Base-by-base conservation (phyloP, 2,113 vertebrate species). In the Anolis sagrei region DNA sequence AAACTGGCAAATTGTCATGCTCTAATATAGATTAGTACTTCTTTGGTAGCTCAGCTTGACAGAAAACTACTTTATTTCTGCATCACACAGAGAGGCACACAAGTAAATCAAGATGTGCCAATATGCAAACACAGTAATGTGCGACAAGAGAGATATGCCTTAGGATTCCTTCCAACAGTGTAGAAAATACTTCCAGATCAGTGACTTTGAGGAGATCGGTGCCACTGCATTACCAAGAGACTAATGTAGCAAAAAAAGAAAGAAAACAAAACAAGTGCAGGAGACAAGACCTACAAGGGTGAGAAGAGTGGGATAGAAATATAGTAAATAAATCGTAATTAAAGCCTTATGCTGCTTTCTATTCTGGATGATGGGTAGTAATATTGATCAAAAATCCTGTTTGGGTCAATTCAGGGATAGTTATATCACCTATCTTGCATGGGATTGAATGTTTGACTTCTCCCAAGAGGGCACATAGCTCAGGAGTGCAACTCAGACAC, bases 1-100 rank as follows among this genome's bases (percentile, higher is more conserved):
- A 92, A 89, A 93, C 73, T 93, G 86, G 89, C 93, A 94, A 94
- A 90, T 91, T 92, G 90, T 92, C 85, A 94, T 62, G 72, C 70
- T 81, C 84, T 91, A 92, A 94, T 92, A 91, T 82, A 90, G 70
- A 83, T 76, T 79, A 87, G 58, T 19, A 93, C 91, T 92, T 93
- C 78, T 92, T 93, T 51, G 18, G 51, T 83, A 64, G 14, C 78
- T 81, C 87, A 87, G 69, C 79, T 83, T 72, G 32, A 70, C 25
- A 70, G 25, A 69, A 10, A 70, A 39, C 58, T 84, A 3, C 19
- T 77, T 48, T 76, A 76, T 34, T 58, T 21, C 23, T 85, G 27
- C 58, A 9, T 25, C 54, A 78, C 4, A 58, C 34, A 39, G 9
- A 70, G 32, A 4, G 32, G 13, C 25, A 58, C 5, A 9, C n/a